phyloP scores from a whole-genome alignment of 1,140 invertebrate genomes.

The Diorhabda elongata region DNA sequence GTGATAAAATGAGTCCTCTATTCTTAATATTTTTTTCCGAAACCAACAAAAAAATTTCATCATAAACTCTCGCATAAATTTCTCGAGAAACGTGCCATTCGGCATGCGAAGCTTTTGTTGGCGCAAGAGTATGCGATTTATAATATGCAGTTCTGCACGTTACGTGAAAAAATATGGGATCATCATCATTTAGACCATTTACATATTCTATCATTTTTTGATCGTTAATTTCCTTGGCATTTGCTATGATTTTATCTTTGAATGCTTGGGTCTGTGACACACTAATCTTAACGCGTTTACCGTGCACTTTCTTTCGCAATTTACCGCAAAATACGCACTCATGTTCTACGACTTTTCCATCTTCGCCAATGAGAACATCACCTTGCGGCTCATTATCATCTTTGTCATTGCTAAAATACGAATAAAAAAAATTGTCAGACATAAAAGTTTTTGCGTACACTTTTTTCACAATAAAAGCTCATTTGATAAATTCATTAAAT shows the following conservation, averaged over 20 bases:
- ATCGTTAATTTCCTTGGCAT: background rate
- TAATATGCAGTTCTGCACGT: background rate
- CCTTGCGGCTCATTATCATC: conserved; percentile 2
- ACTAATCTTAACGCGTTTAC: background rate
- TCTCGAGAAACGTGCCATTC: background rate
- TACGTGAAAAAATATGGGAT: conserved; percentile 2
- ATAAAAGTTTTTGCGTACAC: background rate
- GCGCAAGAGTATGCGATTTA: background rate
- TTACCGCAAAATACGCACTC: background rate
- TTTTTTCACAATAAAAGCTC: no score
- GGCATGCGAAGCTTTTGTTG: background rate
- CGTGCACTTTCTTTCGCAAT: background rate
- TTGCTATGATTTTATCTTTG: background rate
- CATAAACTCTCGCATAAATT: background rate
- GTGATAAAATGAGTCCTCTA: background rate
- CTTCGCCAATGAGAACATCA: background rate
- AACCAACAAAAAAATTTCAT: background rate
- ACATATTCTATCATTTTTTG: background rate
- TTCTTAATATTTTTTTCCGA: background rate
- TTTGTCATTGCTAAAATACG: background rate
- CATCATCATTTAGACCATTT: background rate
- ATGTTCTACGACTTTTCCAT: background rate
- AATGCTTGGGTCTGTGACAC: background rate
- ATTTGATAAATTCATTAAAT: no score
- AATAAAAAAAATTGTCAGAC: background rate